phyloP scores from a whole-genome alignment of 2,888 invertebrate genomes.

The Lithosia quadra region DNA sequence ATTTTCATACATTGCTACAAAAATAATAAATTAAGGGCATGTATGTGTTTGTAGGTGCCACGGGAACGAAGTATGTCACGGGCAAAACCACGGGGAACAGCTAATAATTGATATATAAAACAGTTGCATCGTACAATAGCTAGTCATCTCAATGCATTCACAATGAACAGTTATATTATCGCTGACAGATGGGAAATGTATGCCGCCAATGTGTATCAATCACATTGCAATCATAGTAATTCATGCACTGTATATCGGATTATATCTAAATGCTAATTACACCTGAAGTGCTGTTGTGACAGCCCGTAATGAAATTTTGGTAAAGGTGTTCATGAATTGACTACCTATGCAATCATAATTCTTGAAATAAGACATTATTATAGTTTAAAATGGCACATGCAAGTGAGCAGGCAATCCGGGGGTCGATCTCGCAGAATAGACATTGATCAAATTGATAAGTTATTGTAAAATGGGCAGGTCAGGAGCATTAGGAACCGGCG shows the following conservation, averaged over 20 bases:
- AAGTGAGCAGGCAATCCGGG: too few species aligned
- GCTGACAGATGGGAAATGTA: slow-evolving; percentile 42
- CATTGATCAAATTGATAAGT: too few species aligned
- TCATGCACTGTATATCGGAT: slow-evolving; percentile 30
- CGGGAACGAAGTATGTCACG: too few species aligned
- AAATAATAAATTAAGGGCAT: too few species aligned
- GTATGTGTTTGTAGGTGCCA: too few species aligned
- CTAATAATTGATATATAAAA: too few species aligned
- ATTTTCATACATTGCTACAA: background rate
- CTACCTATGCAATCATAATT: background rate
- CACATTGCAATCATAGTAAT: slow-evolving; percentile 48
- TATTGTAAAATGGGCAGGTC: too few species aligned
- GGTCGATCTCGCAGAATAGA: too few species aligned
- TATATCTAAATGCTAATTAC: slow-evolving; percentile 53
- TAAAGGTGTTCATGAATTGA: background rate
- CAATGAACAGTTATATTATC: slow-evolving; percentile 33
- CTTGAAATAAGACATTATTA: background rate
- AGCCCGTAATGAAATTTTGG: background rate
- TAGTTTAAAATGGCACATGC: too few species aligned
- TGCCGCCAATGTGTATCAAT: slow-evolving; percentile 47
- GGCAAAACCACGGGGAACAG: too few species aligned
- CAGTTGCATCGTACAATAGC: background rate
- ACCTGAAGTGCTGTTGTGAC: background rate
- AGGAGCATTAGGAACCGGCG: too few species aligned
- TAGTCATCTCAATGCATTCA: slow-evolving; percentile 31